Base-by-base conservation (phyloP, 2,888 invertebrate genomes). In the Anaspis maculata region DNA sequence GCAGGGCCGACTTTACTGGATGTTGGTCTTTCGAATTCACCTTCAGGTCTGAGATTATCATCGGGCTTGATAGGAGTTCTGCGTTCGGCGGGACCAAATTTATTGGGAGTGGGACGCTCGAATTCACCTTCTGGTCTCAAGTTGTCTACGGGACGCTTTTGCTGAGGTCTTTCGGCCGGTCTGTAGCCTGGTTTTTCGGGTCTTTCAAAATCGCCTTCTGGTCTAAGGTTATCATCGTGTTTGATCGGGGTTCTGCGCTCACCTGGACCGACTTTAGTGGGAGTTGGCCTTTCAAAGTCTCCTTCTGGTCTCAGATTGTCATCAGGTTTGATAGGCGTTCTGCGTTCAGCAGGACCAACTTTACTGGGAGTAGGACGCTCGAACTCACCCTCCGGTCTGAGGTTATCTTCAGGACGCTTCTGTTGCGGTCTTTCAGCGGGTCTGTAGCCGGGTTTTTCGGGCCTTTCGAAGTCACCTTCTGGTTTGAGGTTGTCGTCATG, bases 221-320 rank as follows among this genome's bases (percentile, higher is more conserved):
- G 70, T 19, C 53, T 53, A 1, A 74, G 51, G 49, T 76, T 75
- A 48, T 76, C 76, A 32, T 66, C 64, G 1, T 71, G 73, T 32
- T 56, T 63, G 5, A 59, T 61, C 40, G 49, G 57, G 48, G 62
- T 69, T 2, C 74, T 71, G 57, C 72, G 69, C 42, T 76, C 76
- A 2, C 66, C 75, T 0, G 74, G 54, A 16, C 37, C 35, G 39
- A 50, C 73, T 34, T 48, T 44, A 0, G 57, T 51, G 34, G 62
- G 60, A 24, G 67, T 59, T 0, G 64, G 65, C 28, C 62, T 51
- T 33, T 68, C 65, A 44, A 75, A 74, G 1, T 76, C 73, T 1
- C 79, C 79, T 53, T 78, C 79, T 0, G 75, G 73, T 28, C 61
- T 24, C 67, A 75, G 73, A 0, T 73, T 70, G 1, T 76, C 76